Evolutionary conservation across 1,140 invertebrate genomes (phyloP), one percentile per base, ranked within the genome.

Genomic region (Prorops nasuta): DNA sequence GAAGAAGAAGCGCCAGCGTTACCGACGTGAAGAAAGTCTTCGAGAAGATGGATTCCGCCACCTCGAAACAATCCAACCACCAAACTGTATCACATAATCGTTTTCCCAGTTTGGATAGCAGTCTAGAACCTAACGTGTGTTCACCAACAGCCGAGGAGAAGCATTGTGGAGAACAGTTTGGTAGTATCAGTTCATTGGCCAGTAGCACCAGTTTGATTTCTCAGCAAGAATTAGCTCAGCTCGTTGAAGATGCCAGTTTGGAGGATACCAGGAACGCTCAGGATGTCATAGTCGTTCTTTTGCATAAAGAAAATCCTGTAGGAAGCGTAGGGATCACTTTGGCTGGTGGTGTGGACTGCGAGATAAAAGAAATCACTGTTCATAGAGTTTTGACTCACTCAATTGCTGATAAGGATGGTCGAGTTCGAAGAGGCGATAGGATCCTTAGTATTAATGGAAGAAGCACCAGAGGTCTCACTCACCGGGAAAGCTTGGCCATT

Each of bases 381-480:
- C 89, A 94, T 69, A 88, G 92, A 73, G 90, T 94, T 37, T 77
- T 94, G 51, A 81, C 83, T 40, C 90, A 91, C 54, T 92, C 91
- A 54, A 83, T 91, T 46, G 92, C 92, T 8, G 88, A 91, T 61
- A 84, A 86, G 63, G 91, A 94, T 71, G 92, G 91, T 2, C 79
- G 86, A 41, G 81, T 94, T n/a, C 87, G 89, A 70, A 85, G 90
- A 65, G 92, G 93, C 12, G 91, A 94, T 64, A 84, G 91, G 63
- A 87, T 96, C 9, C 76, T 92, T 28, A 92, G 91, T 28, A 93
- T 95, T 54, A 96, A 96, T 72, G 90, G 90, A n/a, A 83, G 84
- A 64, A 83, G 82, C 52, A 88, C 92, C 72, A 81, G 86, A 46
- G 89, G 88, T 41, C 74, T 94, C 15, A 91, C 89, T 19, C 92